Conservation (phyloP, 1,140 invertebrate species). For the Gerris buenoi region DNA sequence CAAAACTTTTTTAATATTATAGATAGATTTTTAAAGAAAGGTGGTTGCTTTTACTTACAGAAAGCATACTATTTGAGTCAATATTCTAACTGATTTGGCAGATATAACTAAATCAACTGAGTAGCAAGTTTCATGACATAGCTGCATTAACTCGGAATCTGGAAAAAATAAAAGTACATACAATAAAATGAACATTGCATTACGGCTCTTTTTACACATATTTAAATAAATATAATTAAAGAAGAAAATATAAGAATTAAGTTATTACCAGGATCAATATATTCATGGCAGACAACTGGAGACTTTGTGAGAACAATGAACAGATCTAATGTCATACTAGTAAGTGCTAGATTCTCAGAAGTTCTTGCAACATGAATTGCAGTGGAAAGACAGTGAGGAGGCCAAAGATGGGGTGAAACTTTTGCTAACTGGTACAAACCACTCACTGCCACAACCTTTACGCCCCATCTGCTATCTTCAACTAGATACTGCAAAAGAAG, state of each 20-base stretch:
- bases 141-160: conserved; percentile 35
- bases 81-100: conserved; percentile 49
- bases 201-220: no score
- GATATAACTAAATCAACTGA: conserved; percentile 45
- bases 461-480: conserved; percentile 47
- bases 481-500: conserved; percentile 40
- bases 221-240: no score
- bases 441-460: conserved; percentile 57
- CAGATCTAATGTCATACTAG: conserved; percentile 33
- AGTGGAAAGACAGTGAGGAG: conserved; percentile 44
- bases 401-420: conserved; percentile 68
- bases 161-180: conserved; percentile 15
- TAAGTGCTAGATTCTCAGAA: conserved; percentile 28
- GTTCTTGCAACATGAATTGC: conserved; percentile 38
- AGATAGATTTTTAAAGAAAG: no score
- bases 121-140: conserved; percentile 40
- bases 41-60: no score
- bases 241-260: neutral
- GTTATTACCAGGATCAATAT: conserved; percentile 29
- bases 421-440: conserved; percentile 60
- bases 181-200: neutral
- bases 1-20: no score
- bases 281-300: conserved; percentile 36
- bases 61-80: conserved; percentile 48
- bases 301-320: conserved; percentile 38